Percentiles rank a stretch among this genome's conserved stretches.
Conservation (phyloP, 2,113 vertebrate species). For the Centropristis striata region DNA sequence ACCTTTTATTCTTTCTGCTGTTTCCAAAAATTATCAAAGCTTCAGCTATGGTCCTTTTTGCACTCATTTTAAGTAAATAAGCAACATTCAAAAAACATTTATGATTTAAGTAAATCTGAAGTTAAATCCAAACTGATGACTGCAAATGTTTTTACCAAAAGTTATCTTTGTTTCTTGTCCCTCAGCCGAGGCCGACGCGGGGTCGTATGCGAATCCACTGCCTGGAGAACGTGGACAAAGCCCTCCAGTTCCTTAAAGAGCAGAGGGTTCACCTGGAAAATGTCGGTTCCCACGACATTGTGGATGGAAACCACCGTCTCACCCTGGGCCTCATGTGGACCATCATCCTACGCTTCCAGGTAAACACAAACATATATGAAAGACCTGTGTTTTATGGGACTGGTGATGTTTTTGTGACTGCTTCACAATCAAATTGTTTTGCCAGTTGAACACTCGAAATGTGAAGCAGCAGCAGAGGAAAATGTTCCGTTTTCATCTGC, state of each 20-base stretch:
- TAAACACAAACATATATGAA: conserved; percentile 59
- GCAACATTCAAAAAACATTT: not conserved
- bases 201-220: conserved; percentile 98
- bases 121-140: not conserved
- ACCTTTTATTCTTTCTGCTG: not conserved
- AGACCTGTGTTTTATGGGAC: too few species aligned
- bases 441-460: not conserved
- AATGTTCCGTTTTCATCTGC: not conserved
- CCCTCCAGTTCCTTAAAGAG: conserved; percentile 96
- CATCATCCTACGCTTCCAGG: conserved; percentile 97
- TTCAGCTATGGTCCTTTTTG: not conserved
- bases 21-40: not conserved
- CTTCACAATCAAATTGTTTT: not conserved
- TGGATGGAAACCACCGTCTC: conserved; percentile 95
- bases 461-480: not conserved
- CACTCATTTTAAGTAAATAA: too few species aligned
- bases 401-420: not conserved
- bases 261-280: conserved; percentile 97
- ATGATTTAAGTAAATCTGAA: not conserved
- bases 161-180: not conserved
- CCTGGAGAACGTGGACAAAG: conserved; percentile 97
- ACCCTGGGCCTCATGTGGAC: conserved; percentile 96
- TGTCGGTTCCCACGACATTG: conserved; percentile 96
- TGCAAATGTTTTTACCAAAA: not conserved
- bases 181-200: conserved; percentile 91